Base-by-base conservation (phyloP, 1,140 invertebrate genomes). In the Eriosoma lanigerum region DNA sequence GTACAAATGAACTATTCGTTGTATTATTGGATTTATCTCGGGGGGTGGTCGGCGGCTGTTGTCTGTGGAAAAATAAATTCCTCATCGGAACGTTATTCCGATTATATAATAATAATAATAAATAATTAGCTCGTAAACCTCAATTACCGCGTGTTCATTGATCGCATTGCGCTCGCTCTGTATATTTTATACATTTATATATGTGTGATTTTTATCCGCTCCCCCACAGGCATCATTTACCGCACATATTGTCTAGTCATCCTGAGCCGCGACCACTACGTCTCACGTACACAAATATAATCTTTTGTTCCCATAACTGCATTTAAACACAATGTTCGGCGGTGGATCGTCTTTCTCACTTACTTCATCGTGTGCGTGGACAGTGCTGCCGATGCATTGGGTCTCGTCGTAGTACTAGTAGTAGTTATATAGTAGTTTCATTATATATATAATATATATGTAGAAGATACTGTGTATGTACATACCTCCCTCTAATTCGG, bases 271-370 rank as follows among this genome's bases (percentile, higher is more conserved):
- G 29, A 32, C 3, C 24, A n/a, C 24, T 72, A 19, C 15, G 48
- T 10, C 38, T 62, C 38, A 17, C 56, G 56, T 44, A 60, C 54
- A 78, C 38, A 78, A 78, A 78, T 78, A 66, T n/a, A 62, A 78
- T 78, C 75, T 78, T 78, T 78, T 78, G 75, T 78, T 78, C 75
- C 75, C 75, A 62, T 78, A 78, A 78, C 75, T 78, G 75, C 75
- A 62, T 78, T 78, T 60, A 78, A 78, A 78, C 75, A 78, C 75
- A 78, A 78, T 78, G 75, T 46, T 68, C 66, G 66, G 21, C 13
- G 26, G 24, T 46, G 68, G 68, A 46, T 58, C 72, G 54, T 60
- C 52, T 60, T 78, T 78, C 32, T 78, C 52, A 46, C 21, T n/a
- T n/a, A n/a, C n/a, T n/a, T n/a, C n/a, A n/a, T n/a, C 58, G 50